A percentile compares a stretch with the other conserved stretches of the same genome.
Conservation (phyloP, 1,140 invertebrate species). For the Reticulitermes speratus region DNA sequence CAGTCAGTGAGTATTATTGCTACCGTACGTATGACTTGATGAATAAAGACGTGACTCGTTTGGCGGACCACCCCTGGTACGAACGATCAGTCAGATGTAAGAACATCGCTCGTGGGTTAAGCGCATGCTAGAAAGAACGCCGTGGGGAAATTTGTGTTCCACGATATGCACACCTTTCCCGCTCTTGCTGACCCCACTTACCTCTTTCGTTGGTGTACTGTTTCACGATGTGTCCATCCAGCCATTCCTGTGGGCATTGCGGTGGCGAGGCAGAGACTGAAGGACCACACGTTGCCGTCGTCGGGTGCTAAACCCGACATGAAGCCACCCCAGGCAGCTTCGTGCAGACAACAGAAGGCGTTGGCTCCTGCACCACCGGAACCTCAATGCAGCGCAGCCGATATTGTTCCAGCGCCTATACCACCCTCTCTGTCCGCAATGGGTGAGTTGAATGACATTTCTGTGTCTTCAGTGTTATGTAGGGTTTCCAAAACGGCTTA, state of each 20-base stretch:
- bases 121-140: too few relatives aligned
- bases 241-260: conserved; percentile 32
- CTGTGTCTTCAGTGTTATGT: too few relatives aligned
- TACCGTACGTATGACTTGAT: too few relatives aligned
- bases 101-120: too few relatives aligned
- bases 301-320: neutral
- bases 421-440: conserved; percentile 24
- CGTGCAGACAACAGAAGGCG: neutral
- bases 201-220: too few relatives aligned
- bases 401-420: neutral
- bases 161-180: too few relatives aligned
- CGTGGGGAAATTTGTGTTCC: too few relatives aligned
- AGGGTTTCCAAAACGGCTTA: neutral
- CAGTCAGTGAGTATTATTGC: too few relatives aligned
- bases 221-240: neutral
- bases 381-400: neutral
- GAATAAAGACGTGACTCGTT: too few relatives aligned
- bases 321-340: neutral
- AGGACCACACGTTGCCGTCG: neutral
- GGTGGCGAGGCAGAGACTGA: conserved; percentile 30
- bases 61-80: too few relatives aligned
- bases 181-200: too few relatives aligned
- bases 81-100: too few relatives aligned
- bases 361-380: neutral
- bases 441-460: conserved; percentile 22